Conservation (phyloP, 2,888 invertebrate species). For the Girardia tigrina region DNA sequence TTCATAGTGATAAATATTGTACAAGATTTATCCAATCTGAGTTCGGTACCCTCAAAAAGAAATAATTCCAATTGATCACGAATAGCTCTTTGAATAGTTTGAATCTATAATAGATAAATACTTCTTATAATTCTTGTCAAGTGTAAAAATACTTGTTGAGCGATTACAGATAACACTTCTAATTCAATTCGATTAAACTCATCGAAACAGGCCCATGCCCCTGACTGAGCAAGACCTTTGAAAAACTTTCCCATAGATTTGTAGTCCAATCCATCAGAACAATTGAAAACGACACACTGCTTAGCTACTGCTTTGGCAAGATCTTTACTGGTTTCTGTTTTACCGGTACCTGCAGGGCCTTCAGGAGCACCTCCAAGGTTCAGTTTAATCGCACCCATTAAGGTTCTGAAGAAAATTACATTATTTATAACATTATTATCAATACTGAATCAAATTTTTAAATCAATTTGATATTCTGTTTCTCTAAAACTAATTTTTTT, state of each 20-base stretch:
- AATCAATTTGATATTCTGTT: background rate
- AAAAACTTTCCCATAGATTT: slow-evolving; percentile 51
- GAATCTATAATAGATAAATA: slow-evolving; percentile 41
- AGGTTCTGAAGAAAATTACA: slow-evolving; percentile 44
- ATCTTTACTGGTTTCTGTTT: slow-evolving; percentile 50
- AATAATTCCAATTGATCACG: slow-evolving; percentile 45
- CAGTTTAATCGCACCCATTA: slow-evolving; percentile 48
- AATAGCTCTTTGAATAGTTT: slow-evolving; percentile 49
- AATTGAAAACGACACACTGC: slow-evolving; percentile 51
- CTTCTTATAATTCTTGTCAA: background rate
- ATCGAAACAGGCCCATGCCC: slow-evolving; percentile 51
- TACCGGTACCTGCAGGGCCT: slow-evolving; percentile 50
- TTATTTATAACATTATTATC: too few relatives aligned
- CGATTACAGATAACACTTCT: slow-evolving; percentile 50
- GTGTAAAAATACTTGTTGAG: slow-evolving; percentile 40
- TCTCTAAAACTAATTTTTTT: too few relatives aligned
- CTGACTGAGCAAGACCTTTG: slow-evolving; percentile 50
- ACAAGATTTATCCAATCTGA: slow-evolving; percentile 48
- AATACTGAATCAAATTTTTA: slow-evolving; percentile 11
- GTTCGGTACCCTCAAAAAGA: slow-evolving; percentile 48
- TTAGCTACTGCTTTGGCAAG: slow-evolving; percentile 50
- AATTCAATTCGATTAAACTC: slow-evolving; percentile 51
- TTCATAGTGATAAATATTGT: slow-evolving; percentile 51
- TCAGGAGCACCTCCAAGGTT: slow-evolving; percentile 50
- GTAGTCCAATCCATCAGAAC: slow-evolving; percentile 50